Evolutionary conservation across 2,888 invertebrate species (phyloP).

Genomic region (Tenthredo livida): DNA sequence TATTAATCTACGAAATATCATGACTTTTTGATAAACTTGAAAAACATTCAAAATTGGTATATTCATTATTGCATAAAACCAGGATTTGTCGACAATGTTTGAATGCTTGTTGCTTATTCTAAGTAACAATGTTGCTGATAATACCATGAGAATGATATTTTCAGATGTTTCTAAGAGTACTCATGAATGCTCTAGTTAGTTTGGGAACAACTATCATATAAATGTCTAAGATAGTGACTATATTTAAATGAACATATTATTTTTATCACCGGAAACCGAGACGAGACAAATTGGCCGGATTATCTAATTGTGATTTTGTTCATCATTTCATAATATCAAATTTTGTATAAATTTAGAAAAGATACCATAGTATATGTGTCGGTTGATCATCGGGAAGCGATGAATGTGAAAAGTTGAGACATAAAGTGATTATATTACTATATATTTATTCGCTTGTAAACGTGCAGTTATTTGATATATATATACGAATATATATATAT

Average conservation of each 20-base stretch:
- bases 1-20: not conserved
- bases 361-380: not conserved
- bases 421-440: slow-evolving; percentile 41
- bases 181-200: no score
- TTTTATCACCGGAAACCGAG: not conserved
- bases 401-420: slow-evolving; percentile 12
- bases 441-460: slow-evolving; percentile 47
- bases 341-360: not conserved
- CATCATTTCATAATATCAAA: not conserved
- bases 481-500: no score
- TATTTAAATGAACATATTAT: not conserved
- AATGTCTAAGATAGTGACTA: not conserved
- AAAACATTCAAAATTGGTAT: no score
- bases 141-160: no score
- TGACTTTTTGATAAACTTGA: not conserved
- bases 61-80: no score
- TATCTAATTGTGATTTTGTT: not conserved
- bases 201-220: not conserved
- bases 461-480: slow-evolving; percentile 42
- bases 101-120: no score
- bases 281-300: not conserved
- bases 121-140: no score
- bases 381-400: slow-evolving; percentile 9
- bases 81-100: no score
- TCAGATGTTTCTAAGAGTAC: no score